A percentile compares a stretch with the other conserved stretches of the same genome.
phyloP scores from a whole-genome alignment of 64 coral and sea anemone species.

The Pocillopora verrucosa region DNA sequence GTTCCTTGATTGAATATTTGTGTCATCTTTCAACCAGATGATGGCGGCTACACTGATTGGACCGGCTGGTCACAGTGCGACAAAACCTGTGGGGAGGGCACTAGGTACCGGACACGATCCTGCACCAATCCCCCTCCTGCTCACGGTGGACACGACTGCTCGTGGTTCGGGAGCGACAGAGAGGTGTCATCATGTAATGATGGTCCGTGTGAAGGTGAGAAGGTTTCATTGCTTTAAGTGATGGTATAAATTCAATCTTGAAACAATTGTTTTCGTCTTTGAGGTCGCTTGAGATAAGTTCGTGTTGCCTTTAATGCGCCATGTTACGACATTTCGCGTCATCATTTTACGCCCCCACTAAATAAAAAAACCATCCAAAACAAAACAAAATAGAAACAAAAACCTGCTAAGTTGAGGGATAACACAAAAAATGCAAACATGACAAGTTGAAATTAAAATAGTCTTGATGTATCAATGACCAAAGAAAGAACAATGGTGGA shows the following conservation, averaged over 20 bases:
- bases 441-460: too few species aligned
- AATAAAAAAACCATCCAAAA: too few species aligned
- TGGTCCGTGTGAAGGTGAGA: constrained; percentile 68
- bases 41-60: constrained; percentile 69
- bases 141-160: constrained; percentile 82
- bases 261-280: neutral
- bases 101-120: constrained; percentile 21
- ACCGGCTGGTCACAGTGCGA: constrained; percentile 58
- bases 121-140: constrained; percentile 64
- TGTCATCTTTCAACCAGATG: neutral
- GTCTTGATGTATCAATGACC: too few species aligned
- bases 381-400: too few species aligned
- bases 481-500: too few species aligned
- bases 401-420: too few species aligned
- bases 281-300: neutral
- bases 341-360: too few species aligned
- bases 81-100: constrained; percentile 54
- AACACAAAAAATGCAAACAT: too few species aligned
- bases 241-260: neutral
- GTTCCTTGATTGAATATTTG: too few species aligned
- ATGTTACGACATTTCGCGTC: neutral
- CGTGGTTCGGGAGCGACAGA: constrained; percentile 75
- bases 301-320: neutral
- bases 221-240: neutral
- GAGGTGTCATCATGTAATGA: constrained; percentile 76